Evolutionary conservation across 2,113 vertebrate genomes (phyloP).

Genomic region (Hepsetus odoe): DNA sequence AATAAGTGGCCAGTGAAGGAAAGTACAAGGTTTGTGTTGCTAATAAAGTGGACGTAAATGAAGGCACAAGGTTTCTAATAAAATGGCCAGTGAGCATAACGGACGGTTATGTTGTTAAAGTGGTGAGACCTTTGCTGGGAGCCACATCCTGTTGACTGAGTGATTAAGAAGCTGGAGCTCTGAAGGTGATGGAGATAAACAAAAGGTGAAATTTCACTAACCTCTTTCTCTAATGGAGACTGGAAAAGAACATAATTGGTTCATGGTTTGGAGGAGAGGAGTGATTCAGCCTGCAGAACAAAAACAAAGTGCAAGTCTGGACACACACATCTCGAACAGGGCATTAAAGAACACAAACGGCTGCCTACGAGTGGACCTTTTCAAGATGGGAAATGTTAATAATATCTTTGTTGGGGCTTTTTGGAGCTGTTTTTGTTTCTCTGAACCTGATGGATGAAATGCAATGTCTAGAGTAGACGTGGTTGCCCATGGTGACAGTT

Average conservation of each 20-base stretch:
- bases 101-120: background rate
- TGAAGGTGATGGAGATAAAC: background rate
- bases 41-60: background rate
- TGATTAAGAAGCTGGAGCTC: background rate
- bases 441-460: background rate
- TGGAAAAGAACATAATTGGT: background rate
- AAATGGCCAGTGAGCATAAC: no score
- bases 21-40: background rate
- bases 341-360: background rate
- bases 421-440: background rate
- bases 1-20: background rate
- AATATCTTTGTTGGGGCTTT: background rate
- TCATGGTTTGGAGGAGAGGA: background rate
- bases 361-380: background rate
- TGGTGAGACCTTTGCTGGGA: background rate
- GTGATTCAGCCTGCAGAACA: background rate
- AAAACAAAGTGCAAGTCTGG: background rate
- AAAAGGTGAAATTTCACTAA: background rate
- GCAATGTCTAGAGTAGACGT: background rate
- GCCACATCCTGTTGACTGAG: background rate
- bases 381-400: background rate
- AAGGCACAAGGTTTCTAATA: no score
- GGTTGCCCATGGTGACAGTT: conserved; percentile 39
- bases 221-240: background rate
- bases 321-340: background rate